Conservation (phyloP, 2,797 vertebrate species). For the Lemur catta region DNA sequence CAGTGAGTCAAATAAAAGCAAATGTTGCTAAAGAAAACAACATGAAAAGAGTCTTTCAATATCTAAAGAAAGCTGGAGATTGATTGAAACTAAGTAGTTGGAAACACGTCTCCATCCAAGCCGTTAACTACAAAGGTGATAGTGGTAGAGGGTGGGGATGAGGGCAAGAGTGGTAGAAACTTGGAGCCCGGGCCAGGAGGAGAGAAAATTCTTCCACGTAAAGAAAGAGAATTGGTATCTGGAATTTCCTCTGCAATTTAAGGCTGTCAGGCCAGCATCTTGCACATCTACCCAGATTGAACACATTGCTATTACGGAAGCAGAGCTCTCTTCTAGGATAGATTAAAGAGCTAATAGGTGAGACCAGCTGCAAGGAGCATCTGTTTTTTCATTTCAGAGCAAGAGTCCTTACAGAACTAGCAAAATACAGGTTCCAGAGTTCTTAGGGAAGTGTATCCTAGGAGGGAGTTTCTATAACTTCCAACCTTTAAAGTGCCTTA, state of each 20-base stretch:
- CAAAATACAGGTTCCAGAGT: conserved; percentile 53
- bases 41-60: conserved; percentile 49
- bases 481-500: not conserved
- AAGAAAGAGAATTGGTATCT: conserved; percentile 10
- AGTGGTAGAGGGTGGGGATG: not conserved
- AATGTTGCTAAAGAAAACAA: conserved; percentile 71
- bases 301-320: conserved; percentile 32
- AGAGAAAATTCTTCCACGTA: not conserved
- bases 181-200: not conserved
- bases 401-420: conserved; percentile 40
- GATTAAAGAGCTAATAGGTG: conserved; percentile 57
- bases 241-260: conserved; percentile 30
- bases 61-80: conserved; percentile 52
- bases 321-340: conserved; percentile 35
- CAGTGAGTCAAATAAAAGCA: conserved; percentile 61
- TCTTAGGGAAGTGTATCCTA: not conserved
- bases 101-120: not conserved
- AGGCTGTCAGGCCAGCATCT: conserved; percentile 25
- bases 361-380: conserved; percentile 63
- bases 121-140: not conserved
- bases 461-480: not conserved
- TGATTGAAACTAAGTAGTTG: conserved; percentile 54
- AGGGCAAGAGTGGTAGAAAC: not conserved
- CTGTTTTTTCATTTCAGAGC: conserved; percentile 49
- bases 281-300: conserved; percentile 58